phyloP scores from a whole-genome alignment of 2,113 vertebrate genomes.

The Dromas ardeola region DNA sequence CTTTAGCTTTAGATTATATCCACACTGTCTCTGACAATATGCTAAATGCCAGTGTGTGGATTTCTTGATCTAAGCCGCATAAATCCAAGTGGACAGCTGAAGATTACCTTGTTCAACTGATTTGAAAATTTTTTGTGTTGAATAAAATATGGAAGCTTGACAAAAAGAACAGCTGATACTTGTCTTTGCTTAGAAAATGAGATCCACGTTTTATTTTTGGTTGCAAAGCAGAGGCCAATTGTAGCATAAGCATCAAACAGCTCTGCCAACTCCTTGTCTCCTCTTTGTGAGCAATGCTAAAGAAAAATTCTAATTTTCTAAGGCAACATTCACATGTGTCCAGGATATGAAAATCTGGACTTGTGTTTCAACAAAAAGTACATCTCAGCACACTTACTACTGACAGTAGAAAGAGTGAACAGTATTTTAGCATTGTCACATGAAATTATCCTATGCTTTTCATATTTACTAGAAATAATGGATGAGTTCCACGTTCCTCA shows the following conservation, averaged over 20 bases:
- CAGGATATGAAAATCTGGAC: not conserved
- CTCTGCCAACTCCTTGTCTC: slow-evolving; percentile 27
- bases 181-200: slow-evolving; percentile 44
- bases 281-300: not conserved
- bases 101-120: slow-evolving; percentile 27
- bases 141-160: slow-evolving; percentile 39
- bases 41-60: not conserved
- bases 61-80: slow-evolving; percentile 11
- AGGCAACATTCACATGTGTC: not conserved
- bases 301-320: not conserved
- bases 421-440: not conserved
- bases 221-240: slow-evolving; percentile 42
- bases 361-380: not conserved
- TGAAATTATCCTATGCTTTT: not conserved
- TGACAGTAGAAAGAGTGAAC: not conserved
- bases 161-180: slow-evolving; percentile 54
- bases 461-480: not conserved
- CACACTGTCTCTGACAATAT: not conserved
- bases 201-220: slow-evolving; percentile 22
- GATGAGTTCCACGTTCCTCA: not conserved
- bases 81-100: slow-evolving; percentile 45
- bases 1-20: not conserved
- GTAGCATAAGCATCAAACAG: slow-evolving; percentile 14
- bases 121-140: not conserved
- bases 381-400: not conserved